phyloP scores from a whole-genome alignment of 2,888 invertebrate genomes.

The Spodoptera exigua region DNA sequence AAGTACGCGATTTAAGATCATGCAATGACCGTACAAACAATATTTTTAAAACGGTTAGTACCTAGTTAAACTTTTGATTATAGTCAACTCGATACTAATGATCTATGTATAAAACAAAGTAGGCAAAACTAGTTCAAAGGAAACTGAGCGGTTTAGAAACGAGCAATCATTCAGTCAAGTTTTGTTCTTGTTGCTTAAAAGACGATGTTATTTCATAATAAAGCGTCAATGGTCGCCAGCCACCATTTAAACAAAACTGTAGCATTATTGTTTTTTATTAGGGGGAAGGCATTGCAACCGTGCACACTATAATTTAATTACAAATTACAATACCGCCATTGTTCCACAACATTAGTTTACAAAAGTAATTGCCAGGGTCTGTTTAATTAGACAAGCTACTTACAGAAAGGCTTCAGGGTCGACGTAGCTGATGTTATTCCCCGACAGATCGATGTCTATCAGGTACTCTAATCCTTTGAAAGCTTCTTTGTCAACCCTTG shows the following conservation, averaged over 20 bases:
- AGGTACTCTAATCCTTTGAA: slow-evolving; percentile 91
- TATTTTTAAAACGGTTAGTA: no score
- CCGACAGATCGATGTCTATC: slow-evolving; percentile 92
- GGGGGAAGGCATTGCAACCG: slow-evolving; percentile 17
- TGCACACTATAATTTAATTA: slow-evolving; percentile 35
- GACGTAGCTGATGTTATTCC: slow-evolving; percentile 90
- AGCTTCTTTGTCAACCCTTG: slow-evolving; percentile 89
- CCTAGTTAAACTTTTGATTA: no score
- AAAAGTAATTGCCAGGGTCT: slow-evolving; percentile 1
- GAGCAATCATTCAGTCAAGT: slow-evolving; percentile 20
- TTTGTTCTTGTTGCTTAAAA: slow-evolving; percentile 19
- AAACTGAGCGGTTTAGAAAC: slow-evolving; percentile 32
- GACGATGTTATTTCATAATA: slow-evolving; percentile 24
- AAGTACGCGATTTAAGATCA: no score
- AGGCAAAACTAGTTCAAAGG: not conserved
- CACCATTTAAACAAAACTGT: slow-evolving; percentile 9
- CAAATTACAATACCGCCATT: slow-evolving; percentile 24
- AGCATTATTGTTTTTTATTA: slow-evolving; percentile 24
- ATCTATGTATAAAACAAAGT: no score
- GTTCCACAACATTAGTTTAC: slow-evolving; percentile 13
- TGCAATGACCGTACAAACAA: no score
- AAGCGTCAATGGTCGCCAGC: slow-evolving; percentile 19
- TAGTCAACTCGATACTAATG: not conserved
- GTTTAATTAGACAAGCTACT: slow-evolving; percentile 66
- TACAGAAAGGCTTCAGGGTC: slow-evolving; percentile 92